Evolutionary conservation across 2,113 vertebrate genomes (phyloP), one percentile per base, ranked within the genome.

Genomic region (Tringa solitaria): DNA sequence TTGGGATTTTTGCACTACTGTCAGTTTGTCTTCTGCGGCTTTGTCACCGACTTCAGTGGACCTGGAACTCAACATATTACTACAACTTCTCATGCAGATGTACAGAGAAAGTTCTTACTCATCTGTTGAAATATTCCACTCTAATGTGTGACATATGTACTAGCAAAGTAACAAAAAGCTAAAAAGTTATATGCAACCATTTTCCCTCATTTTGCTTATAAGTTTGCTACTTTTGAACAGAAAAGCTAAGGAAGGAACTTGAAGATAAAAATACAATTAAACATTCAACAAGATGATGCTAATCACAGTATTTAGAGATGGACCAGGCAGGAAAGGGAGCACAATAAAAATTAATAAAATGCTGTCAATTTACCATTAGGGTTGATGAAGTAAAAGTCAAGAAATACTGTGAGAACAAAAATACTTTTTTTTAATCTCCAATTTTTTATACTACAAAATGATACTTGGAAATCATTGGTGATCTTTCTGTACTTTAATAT

Each of bases 261-360:
- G 41, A 78, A 90, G 60, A 56, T 24, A 90, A 95, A 69, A 93
- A 54, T 26, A 74, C 18, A 90, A 59, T 50, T 78, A 89, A 90
- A 74, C 19, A 50, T 86, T 50, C 86, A 86, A 67, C 11, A 90
- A 65, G 14, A 73, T 53, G 67, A 90, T 8, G n/a, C 8, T 73
- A 90, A 83, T 70, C 28, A 88, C 35, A 33, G 18, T 30, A 59
- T 72, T 92, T 69, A 95, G 37, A 90, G 79, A 73, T 16, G 9
- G 50, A 86, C 20, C 6, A 59, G 76, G 11, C 0, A 0, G 63
- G 22, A 32, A 91, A 70, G 18, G n/a, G 19, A 89, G 13, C 7
- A 73, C n/a, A 91, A 61, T 53, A 81, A 28, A 87, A 84, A 69
- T 41, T 61, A 65, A 70, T 26, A 27, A 73, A 87, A 89, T 65